Evolutionary conservation across 2,113 vertebrate species (phyloP).

Genomic region (Caracal caracal): DNA sequence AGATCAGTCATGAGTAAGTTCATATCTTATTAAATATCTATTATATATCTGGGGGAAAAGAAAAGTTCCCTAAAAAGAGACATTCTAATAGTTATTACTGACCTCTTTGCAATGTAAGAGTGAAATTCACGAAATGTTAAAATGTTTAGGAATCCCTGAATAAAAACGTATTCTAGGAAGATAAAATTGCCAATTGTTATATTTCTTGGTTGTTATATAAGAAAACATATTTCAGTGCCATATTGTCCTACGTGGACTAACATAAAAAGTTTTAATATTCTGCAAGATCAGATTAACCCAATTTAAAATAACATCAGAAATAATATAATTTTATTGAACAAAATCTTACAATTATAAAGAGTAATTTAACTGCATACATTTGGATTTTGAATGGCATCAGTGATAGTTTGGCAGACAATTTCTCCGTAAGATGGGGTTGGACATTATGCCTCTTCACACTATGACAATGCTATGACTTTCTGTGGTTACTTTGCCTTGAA

Average conservation of each 20-base stretch:
- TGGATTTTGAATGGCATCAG: background rate
- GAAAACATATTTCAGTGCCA: background rate
- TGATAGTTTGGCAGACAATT: background rate
- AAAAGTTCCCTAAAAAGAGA: background rate
- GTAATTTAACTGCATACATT: background rate
- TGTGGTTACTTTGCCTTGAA: background rate
- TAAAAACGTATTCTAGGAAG: background rate
- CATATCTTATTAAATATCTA: background rate
- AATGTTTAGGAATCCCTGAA: background rate
- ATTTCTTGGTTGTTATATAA: background rate
- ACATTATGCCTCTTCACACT: background rate
- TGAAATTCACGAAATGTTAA: conserved; percentile 18
- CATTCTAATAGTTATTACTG: background rate
- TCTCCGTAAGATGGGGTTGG: background rate
- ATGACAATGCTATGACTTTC: background rate
- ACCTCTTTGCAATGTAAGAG: background rate
- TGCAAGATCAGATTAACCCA: background rate
- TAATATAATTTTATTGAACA: background rate
- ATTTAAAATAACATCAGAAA: conserved; percentile 22
- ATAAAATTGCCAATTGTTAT: background rate
- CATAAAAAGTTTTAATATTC: background rate
- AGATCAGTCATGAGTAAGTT: background rate
- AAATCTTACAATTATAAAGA: background rate
- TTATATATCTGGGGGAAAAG: background rate
- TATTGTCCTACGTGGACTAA: background rate